Conservation (phyloP, 2,113 vertebrate species). For the Sander lucioperca region DNA sequence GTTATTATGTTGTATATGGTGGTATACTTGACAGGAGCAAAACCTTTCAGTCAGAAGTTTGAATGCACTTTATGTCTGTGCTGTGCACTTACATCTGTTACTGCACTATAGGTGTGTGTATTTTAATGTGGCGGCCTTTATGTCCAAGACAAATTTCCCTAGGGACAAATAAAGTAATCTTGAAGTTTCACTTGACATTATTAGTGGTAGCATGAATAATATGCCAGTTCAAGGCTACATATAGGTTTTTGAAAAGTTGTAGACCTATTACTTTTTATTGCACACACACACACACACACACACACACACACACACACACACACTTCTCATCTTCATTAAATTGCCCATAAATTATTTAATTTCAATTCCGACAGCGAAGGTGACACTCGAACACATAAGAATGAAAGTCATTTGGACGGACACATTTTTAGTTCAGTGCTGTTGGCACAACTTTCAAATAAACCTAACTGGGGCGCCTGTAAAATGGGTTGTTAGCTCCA, state of each 20-base stretch:
- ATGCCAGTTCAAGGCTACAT: not conserved
- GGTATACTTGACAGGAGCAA: not conserved
- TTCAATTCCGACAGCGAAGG: slow-evolving; percentile 14
- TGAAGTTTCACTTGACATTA: too few species aligned
- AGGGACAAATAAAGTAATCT: too few species aligned
- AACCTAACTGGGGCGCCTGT: slow-evolving; percentile 40
- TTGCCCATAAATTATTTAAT: not conserved
- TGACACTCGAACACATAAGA: slow-evolving; percentile 33
- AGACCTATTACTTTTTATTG: slow-evolving; percentile 7
- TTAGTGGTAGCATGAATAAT: not conserved
- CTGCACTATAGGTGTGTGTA: too few species aligned
- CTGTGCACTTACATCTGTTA: too few species aligned
- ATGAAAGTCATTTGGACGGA: slow-evolving; percentile 43
- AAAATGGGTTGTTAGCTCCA: slow-evolving; percentile 55
- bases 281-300: not conserved
- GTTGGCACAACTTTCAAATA: slow-evolving; percentile 47
- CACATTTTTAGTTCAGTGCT: slow-evolving; percentile 32
- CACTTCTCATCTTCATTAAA: slow-evolving; percentile 6
- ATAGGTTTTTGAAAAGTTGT: not conserved
- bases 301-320: slow-evolving; percentile 5
- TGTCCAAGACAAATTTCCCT: too few species aligned
- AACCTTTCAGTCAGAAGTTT: not conserved
- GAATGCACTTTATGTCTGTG: too few species aligned
- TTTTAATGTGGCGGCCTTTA: too few species aligned
- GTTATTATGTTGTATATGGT: not conserved